Conservation (phyloP, 1,140 invertebrate genomes). For the Nephotettix cincticeps region DNA sequence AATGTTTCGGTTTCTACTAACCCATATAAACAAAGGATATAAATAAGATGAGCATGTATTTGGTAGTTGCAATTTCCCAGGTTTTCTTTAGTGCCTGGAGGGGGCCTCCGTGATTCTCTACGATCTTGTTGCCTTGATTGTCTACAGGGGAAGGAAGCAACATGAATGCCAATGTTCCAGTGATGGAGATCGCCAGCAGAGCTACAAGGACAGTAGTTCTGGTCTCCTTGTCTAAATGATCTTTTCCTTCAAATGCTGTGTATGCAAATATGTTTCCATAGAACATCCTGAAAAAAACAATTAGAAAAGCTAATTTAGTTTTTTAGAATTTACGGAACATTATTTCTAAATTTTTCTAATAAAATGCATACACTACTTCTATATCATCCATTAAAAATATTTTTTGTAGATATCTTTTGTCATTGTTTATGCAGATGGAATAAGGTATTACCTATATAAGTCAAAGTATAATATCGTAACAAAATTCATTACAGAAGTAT, state of each 20-base stretch:
- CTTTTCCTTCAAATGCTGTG: not conserved
- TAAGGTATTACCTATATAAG: too few relatives aligned
- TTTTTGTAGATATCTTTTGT: too few relatives aligned
- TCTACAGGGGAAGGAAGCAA: not conserved
- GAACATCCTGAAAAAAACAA: slow-evolving; percentile 1
- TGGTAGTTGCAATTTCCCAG: not conserved
- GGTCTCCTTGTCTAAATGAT: not conserved
- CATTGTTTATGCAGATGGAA: too few relatives aligned
- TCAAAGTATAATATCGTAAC: too few relatives aligned
- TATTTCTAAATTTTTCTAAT: too few relatives aligned
- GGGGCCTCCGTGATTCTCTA: not conserved
- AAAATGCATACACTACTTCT: too few relatives aligned
- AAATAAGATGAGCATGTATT: not conserved
- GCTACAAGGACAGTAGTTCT: not conserved
- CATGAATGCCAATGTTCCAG: not conserved
- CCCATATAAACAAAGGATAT: slow-evolving; percentile 6
- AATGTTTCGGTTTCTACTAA: not conserved
- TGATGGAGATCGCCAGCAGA: not conserved
- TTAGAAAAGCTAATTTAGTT: too few relatives aligned
- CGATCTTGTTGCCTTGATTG: not conserved
- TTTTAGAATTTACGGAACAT: too few relatives aligned
- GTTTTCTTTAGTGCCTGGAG: not conserved
- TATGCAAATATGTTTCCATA: not conserved
- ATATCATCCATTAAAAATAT: too few relatives aligned
- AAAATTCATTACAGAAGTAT: too few relatives aligned